phyloP scores from a whole-genome alignment of 2,797 vertebrate genomes.

The Acanthis flammea region DNA sequence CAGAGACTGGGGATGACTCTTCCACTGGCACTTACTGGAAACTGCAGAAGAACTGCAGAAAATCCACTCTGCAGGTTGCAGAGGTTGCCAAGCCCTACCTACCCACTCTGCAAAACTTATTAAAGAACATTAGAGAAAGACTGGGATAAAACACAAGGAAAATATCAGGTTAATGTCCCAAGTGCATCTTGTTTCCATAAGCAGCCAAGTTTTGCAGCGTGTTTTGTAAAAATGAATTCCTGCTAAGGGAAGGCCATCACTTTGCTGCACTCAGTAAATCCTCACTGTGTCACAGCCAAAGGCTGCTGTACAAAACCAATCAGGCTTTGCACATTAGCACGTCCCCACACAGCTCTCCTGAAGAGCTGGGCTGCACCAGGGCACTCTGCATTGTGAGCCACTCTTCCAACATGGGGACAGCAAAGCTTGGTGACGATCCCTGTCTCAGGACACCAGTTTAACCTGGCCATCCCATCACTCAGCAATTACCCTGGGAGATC shows the following conservation, averaged over 20 bases:
- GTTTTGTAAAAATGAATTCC: not conserved
- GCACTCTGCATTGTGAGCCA: not conserved
- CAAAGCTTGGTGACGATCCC: not conserved
- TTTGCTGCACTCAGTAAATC: not conserved
- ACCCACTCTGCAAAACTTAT: not conserved
- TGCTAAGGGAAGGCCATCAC: not conserved
- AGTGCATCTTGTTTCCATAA: not conserved
- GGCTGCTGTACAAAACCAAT: not conserved
- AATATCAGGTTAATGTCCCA: not conserved
- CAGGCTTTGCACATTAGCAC: not conserved
- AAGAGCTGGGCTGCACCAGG: not conserved
- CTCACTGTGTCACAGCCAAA: not conserved
- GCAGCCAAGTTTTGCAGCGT: not conserved
- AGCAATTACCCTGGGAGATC: not conserved
- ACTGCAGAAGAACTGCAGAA: not conserved
- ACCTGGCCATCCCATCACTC: not conserved
- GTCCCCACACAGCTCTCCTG: not conserved
- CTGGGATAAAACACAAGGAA: not conserved
- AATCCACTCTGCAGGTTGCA: not conserved
- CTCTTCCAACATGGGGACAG: rapidly evolving
- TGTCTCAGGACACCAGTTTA: not conserved
- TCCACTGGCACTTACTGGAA: not conserved
- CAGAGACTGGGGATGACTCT: not conserved
- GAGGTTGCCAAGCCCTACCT: not conserved
- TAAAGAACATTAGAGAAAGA: not conserved